Conservation (phyloP, 2,888 invertebrate genomes). For the Matsumyia berberina region DNA sequence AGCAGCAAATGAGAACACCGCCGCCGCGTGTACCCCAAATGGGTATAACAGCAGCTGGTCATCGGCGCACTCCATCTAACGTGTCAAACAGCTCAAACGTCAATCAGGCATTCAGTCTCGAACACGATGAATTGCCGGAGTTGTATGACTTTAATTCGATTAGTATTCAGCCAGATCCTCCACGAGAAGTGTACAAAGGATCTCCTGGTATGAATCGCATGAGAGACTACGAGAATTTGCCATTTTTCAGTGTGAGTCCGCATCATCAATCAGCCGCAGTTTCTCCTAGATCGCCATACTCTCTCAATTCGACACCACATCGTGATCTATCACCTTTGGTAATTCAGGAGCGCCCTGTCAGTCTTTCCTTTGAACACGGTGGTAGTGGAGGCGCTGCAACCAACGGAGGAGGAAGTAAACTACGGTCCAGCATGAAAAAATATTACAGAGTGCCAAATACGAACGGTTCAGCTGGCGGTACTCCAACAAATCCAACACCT, state of each 20-base stretch:
- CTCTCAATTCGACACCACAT: constrained; percentile 73
- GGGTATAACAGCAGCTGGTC: constrained; percentile 85
- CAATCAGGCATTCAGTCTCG: constrained; percentile 87
- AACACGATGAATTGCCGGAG: constrained; percentile 85
- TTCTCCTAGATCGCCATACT: constrained; percentile 73
- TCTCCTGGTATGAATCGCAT: constrained; percentile 79
- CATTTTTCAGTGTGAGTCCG: constrained; percentile 68
- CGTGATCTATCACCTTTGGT: constrained; percentile 76
- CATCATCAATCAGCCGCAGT: constrained; percentile 69
- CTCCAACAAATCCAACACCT: constrained; percentile 93
- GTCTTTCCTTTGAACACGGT: constrained; percentile 86
- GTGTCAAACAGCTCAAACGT: constrained; percentile 87
- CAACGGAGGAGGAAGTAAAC: constrained; percentile 85
- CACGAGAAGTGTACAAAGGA: constrained; percentile 61
- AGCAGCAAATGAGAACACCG: constrained; percentile 81
- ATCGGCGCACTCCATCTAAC: constrained; percentile 92
- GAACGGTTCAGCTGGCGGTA: constrained; percentile 86
- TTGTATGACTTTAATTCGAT: constrained; percentile 81
- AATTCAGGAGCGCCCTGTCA: constrained; percentile 82
- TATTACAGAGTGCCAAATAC: constrained; percentile 86
- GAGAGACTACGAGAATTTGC: constrained; percentile 81
- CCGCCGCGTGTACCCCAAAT: constrained; percentile 84
- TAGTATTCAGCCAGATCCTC: constrained; percentile 71
- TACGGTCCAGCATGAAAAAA: constrained; percentile 92
- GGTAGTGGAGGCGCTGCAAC: constrained; percentile 57